phyloP scores from a whole-genome alignment of 2,888 invertebrate genomes.

The Tetragonisca angustula region DNA sequence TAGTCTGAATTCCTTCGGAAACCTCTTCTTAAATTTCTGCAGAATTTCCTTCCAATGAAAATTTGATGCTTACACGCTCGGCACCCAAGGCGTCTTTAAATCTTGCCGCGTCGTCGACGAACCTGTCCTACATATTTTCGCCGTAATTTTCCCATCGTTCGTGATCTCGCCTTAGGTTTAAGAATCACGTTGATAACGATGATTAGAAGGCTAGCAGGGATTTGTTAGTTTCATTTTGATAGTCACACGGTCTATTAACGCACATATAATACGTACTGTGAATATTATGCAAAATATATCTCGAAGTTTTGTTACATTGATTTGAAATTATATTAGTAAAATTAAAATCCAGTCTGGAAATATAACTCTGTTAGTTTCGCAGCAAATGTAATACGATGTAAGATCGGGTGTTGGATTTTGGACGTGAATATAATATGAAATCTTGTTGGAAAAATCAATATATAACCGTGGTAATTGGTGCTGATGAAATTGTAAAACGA shows the following conservation, averaged over 20 bases:
- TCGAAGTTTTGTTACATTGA: no score
- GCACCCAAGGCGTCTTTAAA: slow-evolving; percentile 24
- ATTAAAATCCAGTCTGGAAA: no score
- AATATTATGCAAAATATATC: no score
- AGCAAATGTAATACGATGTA: no score
- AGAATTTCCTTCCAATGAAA: slow-evolving; percentile 65
- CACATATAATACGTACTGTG: no score
- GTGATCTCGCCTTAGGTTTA: background rate
- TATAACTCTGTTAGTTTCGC: no score
- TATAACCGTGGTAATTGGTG: no score
- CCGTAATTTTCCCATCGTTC: background rate
- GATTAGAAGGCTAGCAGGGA: background rate
- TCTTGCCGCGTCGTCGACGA: slow-evolving; percentile 33
- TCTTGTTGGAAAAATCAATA: no score
- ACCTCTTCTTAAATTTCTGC: slow-evolving; percentile 58
- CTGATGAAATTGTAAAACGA: no score
- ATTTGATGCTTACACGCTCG: slow-evolving; percentile 52
- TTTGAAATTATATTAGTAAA: no score
- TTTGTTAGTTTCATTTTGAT: background rate
- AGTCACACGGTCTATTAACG: background rate
- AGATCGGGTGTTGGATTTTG: no score
- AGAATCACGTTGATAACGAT: background rate
- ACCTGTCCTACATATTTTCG: slow-evolving; percentile 7
- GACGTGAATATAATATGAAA: no score
- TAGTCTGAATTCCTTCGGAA: slow-evolving; percentile 58